phyloP scores from a whole-genome alignment of 2,113 vertebrate species.

The Stomatorhinus ivindoensis region DNA sequence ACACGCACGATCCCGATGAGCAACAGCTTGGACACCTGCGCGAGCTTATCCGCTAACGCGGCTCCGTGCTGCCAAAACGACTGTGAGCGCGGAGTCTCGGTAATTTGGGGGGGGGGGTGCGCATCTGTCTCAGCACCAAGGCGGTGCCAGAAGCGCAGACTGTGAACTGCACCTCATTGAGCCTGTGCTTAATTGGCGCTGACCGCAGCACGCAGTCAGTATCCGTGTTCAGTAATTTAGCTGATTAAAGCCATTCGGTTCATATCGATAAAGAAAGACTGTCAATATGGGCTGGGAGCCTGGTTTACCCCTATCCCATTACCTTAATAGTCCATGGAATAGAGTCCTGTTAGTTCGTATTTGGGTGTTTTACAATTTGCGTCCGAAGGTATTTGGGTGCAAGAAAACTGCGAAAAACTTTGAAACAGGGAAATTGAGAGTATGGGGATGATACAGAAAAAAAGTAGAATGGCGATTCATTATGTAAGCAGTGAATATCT shows the following conservation, averaged over 20 bases:
- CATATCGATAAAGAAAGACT: conserved; percentile 30
- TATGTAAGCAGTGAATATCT: neutral
- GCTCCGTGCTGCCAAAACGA: neutral
- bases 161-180: neutral
- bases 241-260: conserved; percentile 28
- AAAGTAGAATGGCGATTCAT: neutral
- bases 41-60: neutral
- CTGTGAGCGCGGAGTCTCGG: no score
- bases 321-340: conserved; percentile 21
- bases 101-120: neutral
- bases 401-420: neutral
- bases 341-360: neutral
- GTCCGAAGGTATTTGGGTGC: neutral
- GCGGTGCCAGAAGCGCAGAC: neutral
- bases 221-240: neutral
- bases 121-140: neutral
- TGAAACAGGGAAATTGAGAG: neutral
- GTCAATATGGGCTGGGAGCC: conserved; percentile 23
- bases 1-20: neutral
- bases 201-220: conserved; percentile 15
- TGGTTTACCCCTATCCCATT: conserved; percentile 24
- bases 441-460: neutral
- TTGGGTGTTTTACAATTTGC: neutral
- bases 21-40: conserved; percentile 3
- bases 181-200: conserved; percentile 15